These are phyloP conservation scores for Cephus rjabovi DNA, from an alignment of 2,888 invertebrate species.

Conservation along the genomic window DNA sequence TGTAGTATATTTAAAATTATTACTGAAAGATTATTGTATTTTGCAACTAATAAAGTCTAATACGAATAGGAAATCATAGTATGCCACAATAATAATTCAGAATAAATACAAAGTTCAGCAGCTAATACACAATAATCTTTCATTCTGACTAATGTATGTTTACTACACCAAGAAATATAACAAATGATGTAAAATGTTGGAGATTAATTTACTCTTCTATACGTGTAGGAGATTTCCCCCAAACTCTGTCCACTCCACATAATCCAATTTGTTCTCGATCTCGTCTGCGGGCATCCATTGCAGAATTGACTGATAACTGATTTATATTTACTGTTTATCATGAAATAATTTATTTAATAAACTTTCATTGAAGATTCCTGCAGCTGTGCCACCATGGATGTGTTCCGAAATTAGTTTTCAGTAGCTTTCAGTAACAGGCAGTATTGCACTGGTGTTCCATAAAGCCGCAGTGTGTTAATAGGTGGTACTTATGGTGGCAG, in stretches of 20 bases:
- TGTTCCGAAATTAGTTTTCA: too few relatives aligned
- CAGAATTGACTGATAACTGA: slow-evolving; percentile 4
- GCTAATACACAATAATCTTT: background rate
- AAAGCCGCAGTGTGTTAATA: too few relatives aligned
- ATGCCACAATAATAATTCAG: background rate
- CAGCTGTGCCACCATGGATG: background rate
- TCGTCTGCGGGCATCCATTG: slow-evolving; percentile 76
- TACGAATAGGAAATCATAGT: background rate
- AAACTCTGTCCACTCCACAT: slow-evolving; percentile 76
- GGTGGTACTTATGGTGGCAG: too few relatives aligned
- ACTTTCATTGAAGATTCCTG: background rate
- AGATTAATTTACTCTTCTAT: slow-evolving; percentile 71
- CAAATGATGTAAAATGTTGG: background rate
- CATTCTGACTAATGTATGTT: slow-evolving; percentile 11
- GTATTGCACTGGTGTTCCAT: too few relatives aligned
- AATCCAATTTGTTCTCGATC: slow-evolving; percentile 82
- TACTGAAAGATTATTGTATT: background rate
- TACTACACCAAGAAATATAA: slow-evolving; percentile 14
- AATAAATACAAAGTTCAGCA: background rate
- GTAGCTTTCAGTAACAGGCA: too few relatives aligned
- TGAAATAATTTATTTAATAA: background rate
- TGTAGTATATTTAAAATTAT: background rate
- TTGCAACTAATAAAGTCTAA: background rate
- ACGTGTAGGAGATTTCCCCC: slow-evolving; percentile 81
- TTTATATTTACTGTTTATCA: background rate